Percentiles rank a stretch among this genome's conserved stretches.
Evolutionary conservation across 2,113 vertebrate genomes (phyloP).

Genomic region (Bothrops jararaca): DNA sequence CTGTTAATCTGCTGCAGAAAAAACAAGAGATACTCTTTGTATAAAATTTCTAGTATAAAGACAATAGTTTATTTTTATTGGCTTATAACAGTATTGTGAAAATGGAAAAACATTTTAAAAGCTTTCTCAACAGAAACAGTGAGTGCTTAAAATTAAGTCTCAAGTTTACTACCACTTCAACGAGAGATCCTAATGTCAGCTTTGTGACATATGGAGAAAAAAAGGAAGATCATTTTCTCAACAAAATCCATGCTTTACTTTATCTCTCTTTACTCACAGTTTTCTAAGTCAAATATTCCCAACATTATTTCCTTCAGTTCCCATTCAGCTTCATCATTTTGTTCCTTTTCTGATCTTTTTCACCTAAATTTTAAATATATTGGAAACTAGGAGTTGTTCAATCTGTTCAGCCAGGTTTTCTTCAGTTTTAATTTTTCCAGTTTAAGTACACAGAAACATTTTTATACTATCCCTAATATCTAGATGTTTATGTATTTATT

Average conservation of each 20-base stretch:
- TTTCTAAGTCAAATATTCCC: not conserved
- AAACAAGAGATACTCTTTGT: not conserved
- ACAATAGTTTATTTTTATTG: not conserved
- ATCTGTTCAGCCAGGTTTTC: not conserved
- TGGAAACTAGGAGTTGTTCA: not conserved
- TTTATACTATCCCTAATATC: not conserved
- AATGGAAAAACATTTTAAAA: not conserved
- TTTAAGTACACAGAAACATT: not conserved
- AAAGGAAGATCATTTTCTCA: not conserved
- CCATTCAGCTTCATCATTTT: not conserved
- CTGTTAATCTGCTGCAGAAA: not conserved
- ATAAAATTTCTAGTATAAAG: not conserved
- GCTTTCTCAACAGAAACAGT: not conserved
- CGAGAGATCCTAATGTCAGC: not conserved
- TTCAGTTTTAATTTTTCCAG: not conserved
- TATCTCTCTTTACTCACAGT: not conserved
- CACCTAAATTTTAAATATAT: not conserved
- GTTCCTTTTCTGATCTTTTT: not conserved
- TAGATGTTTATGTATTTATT: not conserved
- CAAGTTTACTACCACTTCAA: not conserved
- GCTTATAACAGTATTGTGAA: not conserved
- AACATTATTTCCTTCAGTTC: not conserved
- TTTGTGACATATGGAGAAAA: not conserved
- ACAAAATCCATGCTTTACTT: not conserved
- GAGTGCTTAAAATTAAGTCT: not conserved